Conservation (phyloP, 2,113 vertebrate species). For the Megaceryle torquata region DNA sequence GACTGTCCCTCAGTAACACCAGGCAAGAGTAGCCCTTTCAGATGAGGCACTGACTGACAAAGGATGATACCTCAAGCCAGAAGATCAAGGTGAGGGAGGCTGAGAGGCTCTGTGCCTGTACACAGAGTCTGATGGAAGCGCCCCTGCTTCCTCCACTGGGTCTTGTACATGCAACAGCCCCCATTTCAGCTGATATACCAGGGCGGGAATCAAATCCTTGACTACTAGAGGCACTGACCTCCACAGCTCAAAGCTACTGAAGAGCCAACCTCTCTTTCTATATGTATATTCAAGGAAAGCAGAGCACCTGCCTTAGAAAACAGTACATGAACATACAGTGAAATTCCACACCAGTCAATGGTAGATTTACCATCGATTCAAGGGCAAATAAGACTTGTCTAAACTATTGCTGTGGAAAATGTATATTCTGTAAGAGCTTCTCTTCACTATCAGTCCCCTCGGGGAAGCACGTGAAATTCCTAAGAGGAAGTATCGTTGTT, state of each 20-base stretch:
- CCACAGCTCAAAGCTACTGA: not conserved
- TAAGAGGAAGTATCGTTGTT: not conserved
- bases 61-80: not conserved
- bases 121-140: rapidly evolving
- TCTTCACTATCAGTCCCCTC: not conserved
- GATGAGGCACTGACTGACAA: not conserved
- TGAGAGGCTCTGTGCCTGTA: not conserved
- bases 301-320: not conserved
- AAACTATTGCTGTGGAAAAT: not conserved
- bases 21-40: not conserved
- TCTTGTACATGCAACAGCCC: not conserved
- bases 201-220: not conserved
- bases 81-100: not conserved
- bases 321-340: rapidly evolving
- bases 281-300: not conserved
- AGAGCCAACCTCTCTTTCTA: not conserved
- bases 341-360: not conserved
- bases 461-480: not conserved
- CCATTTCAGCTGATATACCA: rapidly evolving
- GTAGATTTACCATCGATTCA: not conserved
- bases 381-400: not conserved
- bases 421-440: not conserved
- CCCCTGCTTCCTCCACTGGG: rapidly evolving
- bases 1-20: not conserved
- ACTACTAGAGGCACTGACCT: not conserved